Evolutionary conservation across 2,888 invertebrate species (phyloP).

Genomic region (Hecatera dysodea): DNA sequence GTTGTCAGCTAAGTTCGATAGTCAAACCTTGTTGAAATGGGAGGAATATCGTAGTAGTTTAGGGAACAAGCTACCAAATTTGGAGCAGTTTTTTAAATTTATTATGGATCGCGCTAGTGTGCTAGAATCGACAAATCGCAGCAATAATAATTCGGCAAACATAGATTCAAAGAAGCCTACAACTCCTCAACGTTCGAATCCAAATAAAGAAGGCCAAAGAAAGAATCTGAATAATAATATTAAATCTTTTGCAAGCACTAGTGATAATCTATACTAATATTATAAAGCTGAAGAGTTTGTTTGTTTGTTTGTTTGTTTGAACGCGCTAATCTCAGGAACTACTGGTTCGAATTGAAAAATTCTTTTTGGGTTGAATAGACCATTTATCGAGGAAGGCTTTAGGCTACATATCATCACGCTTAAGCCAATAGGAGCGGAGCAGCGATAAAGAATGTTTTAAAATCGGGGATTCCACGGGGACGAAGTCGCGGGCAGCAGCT

Average conservation of each 20-base stretch:
- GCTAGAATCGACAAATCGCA: slow-evolving; percentile 56
- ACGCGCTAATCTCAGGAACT: no score
- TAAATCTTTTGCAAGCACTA: slow-evolving; percentile 13
- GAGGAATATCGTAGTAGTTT: slow-evolving; percentile 53
- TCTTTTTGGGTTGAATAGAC: no score
- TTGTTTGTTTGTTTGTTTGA: no score
- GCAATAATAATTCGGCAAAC: slow-evolving; percentile 14
- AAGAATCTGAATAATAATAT: neutral
- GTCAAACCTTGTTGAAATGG: slow-evolving; percentile 58
- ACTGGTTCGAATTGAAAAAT: no score
- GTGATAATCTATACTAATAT: no score
- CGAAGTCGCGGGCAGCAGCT: no score
- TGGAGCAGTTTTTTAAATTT: slow-evolving; percentile 61
- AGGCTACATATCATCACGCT: no score
- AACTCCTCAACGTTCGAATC: neutral
- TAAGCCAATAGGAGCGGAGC: no score
- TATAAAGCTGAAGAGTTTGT: no score
- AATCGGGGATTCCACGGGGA: no score
- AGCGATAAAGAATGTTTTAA: no score
- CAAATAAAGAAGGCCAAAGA: neutral
- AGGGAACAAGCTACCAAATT: slow-evolving; percentile 43
- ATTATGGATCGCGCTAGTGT: slow-evolving; percentile 62
- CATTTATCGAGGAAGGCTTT: no score
- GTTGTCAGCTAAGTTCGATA: slow-evolving; percentile 49
- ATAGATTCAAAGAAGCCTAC: neutral